Percentiles rank a stretch among this genome's conserved stretches.
phyloP scores from a whole-genome alignment of 2,113 vertebrate genomes.

The Carassius gibelio region DNA sequence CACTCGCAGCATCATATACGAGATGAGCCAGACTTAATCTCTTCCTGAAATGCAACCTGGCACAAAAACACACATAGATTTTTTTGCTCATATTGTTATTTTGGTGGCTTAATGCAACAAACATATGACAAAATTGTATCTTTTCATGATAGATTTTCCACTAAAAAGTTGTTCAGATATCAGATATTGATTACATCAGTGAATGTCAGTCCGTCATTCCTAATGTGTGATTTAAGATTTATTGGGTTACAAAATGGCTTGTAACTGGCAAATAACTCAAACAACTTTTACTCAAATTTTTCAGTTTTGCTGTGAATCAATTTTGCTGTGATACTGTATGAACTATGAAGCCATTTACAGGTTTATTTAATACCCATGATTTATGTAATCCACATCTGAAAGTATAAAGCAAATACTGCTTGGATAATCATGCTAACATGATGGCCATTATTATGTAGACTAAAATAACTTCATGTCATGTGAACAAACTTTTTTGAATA shows the following conservation, averaged over 20 bases:
- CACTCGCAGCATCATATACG: slow-evolving; percentile 22
- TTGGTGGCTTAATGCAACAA: not conserved
- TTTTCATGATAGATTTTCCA: not conserved
- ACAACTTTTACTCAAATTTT: not conserved
- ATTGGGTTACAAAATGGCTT: not conserved
- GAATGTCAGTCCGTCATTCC: not conserved
- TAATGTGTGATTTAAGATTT: not conserved
- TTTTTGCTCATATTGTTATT: not conserved
- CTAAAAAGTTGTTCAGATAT: not conserved
- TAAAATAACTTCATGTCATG: not conserved
- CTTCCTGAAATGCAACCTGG: not conserved
- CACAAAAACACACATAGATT: not conserved
- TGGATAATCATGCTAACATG: not conserved
- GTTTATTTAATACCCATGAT: not conserved
- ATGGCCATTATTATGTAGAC: not conserved
- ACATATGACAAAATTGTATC: not conserved
- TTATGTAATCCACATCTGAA: not conserved
- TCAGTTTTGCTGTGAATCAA: not conserved
- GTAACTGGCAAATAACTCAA: not conserved
- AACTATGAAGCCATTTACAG: not conserved
- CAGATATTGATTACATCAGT: not conserved
- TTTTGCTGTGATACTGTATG: not conserved
- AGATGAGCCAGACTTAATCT: slow-evolving; percentile 11
- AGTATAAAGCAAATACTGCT: not conserved
- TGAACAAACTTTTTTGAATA: not conserved